Evolutionary conservation across 2,888 invertebrate genomes (phyloP).

Genomic region (Strigamia crassipes): DNA sequence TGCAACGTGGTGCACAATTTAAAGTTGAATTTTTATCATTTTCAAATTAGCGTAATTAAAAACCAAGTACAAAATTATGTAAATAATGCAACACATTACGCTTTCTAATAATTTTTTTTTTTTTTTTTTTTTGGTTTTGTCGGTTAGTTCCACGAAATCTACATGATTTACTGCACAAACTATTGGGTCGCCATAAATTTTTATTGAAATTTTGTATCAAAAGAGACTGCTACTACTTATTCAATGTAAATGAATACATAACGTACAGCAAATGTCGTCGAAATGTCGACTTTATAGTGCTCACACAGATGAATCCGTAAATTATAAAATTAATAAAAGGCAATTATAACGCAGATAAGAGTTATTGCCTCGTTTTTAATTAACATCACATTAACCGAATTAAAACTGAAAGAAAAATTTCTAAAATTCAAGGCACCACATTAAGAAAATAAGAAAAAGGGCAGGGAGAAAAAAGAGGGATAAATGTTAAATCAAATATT

Average conservation of each 20-base stretch:
- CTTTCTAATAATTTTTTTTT: background rate
- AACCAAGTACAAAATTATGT: background rate
- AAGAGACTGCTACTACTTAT: constrained; percentile 34
- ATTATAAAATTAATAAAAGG: background rate
- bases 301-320: constrained; percentile 22
- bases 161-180: background rate
- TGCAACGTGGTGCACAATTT: background rate
- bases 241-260: constrained; percentile 23
- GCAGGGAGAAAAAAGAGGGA: background rate
- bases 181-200: constrained; percentile 23
- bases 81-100: background rate
- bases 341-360: background rate
- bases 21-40: background rate
- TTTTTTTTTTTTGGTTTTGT: background rate
- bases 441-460: background rate
- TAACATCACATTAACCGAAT: background rate
- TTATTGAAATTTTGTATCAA: constrained; percentile 32
- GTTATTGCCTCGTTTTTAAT: constrained; percentile 6
- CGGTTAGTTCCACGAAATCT: too few relatives aligned
- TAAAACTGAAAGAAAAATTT: background rate
- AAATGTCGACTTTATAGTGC: constrained; percentile 22
- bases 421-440: constrained; percentile 27
- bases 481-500: background rate
- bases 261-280: background rate
- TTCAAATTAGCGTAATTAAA: background rate